Percentiles rank a stretch among this genome's conserved stretches.
These are phyloP conservation scores for Lycorma delicatula DNA, from an alignment of 1,140 invertebrate species.

Conservation along the genomic window DNA sequence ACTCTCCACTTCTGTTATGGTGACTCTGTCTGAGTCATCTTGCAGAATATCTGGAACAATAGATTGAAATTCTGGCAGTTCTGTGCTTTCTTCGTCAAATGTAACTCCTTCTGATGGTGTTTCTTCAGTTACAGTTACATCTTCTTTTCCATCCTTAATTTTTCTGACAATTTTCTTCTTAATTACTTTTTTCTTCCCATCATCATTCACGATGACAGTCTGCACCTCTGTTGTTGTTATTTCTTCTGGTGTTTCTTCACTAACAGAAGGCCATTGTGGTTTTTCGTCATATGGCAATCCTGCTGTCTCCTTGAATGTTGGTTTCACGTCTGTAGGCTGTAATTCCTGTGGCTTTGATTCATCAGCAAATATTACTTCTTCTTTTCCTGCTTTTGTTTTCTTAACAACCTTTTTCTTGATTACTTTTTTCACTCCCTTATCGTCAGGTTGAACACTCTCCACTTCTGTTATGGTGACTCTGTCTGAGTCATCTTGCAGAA, in stretches of 20 bases:
- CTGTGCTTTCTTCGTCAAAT: slow-evolving; percentile 32
- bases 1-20: slow-evolving; percentile 26
- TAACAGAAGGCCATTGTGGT: too few relatives aligned
- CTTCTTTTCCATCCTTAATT: slow-evolving; percentile 23
- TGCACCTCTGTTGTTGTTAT: slow-evolving; percentile 28
- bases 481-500: slow-evolving; percentile 9
- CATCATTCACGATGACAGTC: slow-evolving; percentile 25
- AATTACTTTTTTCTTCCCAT: slow-evolving; percentile 11
- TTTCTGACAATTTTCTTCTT: slow-evolving; percentile 19
- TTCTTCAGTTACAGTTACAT: slow-evolving; percentile 29
- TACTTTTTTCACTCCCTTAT: slow-evolving; percentile 23
- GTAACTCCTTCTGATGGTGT: slow-evolving; percentile 29
- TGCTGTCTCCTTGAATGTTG: slow-evolving; percentile 12
- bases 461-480: slow-evolving; percentile 23
- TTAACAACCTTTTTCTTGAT: slow-evolving; percentile 32
- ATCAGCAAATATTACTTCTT: slow-evolving; percentile 25
- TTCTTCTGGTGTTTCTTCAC: slow-evolving; percentile 27
- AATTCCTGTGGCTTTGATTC: slow-evolving; percentile 35
- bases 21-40: slow-evolving; percentile 9
- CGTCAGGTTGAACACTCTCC: slow-evolving; percentile 22
- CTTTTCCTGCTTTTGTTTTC: slow-evolving; percentile 27
- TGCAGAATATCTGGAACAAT: slow-evolving; percentile 22
- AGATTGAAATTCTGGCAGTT: slow-evolving; percentile 29
- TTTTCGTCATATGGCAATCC: background rate
- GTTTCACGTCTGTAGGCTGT: slow-evolving; percentile 13